Percentiles rank a stretch among this genome's conserved stretches.
Evolutionary conservation across 2,797 vertebrate species (phyloP).

Genomic region (Aplochiton taeniatus): DNA sequence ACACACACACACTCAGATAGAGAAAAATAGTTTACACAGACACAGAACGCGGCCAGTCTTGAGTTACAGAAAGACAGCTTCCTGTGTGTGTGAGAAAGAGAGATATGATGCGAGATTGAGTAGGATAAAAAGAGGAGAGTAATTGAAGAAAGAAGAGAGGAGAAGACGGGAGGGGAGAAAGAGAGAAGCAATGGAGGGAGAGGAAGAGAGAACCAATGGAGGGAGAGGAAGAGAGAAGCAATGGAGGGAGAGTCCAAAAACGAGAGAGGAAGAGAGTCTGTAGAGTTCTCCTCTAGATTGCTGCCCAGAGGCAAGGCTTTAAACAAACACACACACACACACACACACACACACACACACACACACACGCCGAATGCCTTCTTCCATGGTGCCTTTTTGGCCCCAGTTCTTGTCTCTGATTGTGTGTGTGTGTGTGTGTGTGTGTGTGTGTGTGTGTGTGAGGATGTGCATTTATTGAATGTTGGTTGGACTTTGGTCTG

Average conservation of each 20-base stretch:
- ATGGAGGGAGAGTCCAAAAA: not conserved
- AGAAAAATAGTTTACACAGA: too few relatives aligned
- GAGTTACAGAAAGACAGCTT: too few relatives aligned
- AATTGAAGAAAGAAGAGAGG: not conserved
- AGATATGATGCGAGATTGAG: slow-evolving; percentile 32
- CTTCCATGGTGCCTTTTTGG: too few relatives aligned
- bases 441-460: slow-evolving; percentile 26
- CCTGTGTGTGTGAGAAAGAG: slow-evolving; percentile 33
- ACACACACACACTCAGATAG: slow-evolving; percentile 1
- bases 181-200: not conserved
- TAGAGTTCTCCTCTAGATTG: slow-evolving; percentile 36
- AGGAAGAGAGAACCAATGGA: not conserved
- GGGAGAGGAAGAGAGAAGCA: slow-evolving; percentile 4
- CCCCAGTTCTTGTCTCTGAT: not conserved
- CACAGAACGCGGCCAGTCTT: too few relatives aligned
- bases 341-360: slow-evolving; percentile 1
- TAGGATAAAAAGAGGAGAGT: not conserved
- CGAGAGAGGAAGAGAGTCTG: slow-evolving; percentile 18
- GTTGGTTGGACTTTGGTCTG: slow-evolving; percentile 61
- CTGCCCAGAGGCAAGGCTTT: slow-evolving; percentile 23
- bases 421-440: slow-evolving; percentile 21
- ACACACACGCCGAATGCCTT: not conserved
- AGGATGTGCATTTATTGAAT: slow-evolving; percentile 43
- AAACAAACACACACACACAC: slow-evolving; percentile 20
- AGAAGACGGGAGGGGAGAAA: slow-evolving; percentile 26